phyloP scores from a whole-genome alignment of 2,113 vertebrate genomes.

The Marcusenius ussheri region DNA sequence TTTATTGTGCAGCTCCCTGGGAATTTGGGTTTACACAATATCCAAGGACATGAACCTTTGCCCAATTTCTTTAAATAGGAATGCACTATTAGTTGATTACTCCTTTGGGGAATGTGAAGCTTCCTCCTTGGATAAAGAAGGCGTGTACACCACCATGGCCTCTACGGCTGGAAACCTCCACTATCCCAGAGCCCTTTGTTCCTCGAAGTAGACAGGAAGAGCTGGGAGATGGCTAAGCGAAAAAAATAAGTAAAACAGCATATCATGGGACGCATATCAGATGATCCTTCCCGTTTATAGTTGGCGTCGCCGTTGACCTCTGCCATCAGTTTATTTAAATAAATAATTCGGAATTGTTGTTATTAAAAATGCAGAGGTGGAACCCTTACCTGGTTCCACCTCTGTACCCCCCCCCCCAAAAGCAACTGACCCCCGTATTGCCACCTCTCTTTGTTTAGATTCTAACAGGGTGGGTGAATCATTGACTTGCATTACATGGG shows the following conservation, averaged over 20 bases:
- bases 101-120: conserved; percentile 72
- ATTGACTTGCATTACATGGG: neutral
- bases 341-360: neutral
- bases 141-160: conserved; percentile 58
- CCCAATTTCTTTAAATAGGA: conserved; percentile 89
- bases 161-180: conserved; percentile 5
- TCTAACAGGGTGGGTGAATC: neutral
- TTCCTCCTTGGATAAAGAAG: conserved; percentile 83
- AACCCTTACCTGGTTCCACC: neutral
- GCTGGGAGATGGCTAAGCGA: conserved; percentile 33
- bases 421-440: neutral
- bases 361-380: conserved; percentile 17
- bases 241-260: neutral
- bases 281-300: conserved; percentile 35
- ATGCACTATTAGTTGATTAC: conserved; percentile 74
- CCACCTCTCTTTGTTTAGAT: neutral
- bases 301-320: conserved; percentile 24
- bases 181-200: conserved; percentile 35
- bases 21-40: conserved; percentile 78
- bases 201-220: conserved; percentile 52
- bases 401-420: neutral
- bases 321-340: conserved; percentile 29
- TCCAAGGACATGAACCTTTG: conserved; percentile 86
- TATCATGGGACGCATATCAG: conserved; percentile 18
- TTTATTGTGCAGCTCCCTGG: conserved; percentile 69